A percentile compares a stretch with the other conserved stretches of the same genome.
These are phyloP conservation scores for Blera fallax DNA, from an alignment of 2,888 invertebrate species.

Conservation along the genomic window DNA sequence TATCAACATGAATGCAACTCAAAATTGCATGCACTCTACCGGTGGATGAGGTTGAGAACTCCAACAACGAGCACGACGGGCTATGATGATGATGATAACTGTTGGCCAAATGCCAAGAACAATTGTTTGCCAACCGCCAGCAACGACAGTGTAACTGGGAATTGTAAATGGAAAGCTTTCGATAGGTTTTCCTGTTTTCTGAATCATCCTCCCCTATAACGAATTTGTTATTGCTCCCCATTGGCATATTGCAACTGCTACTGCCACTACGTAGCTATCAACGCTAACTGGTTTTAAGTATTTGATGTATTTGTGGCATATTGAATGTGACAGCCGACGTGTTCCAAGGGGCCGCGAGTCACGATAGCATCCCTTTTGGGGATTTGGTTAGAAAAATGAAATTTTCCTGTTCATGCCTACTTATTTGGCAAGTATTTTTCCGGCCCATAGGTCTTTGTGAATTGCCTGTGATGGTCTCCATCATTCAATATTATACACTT, in stretches of 20 bases:
- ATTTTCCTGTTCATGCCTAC: not conserved
- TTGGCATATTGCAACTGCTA: conserved; percentile 13
- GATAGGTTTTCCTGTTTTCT: not conserved
- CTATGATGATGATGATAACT: conserved; percentile 4
- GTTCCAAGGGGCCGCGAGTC: not conserved
- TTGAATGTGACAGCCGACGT: conserved; percentile 19
- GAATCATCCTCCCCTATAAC: not conserved
- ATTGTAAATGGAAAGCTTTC: not conserved
- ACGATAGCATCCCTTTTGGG: not conserved
- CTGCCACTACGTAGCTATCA: not conserved
- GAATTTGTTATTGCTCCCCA: conserved; percentile 34
- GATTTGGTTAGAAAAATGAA: not conserved
- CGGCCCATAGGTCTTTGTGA: not conserved
- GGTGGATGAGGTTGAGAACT: not conserved
- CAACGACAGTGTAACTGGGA: conserved; percentile 7
- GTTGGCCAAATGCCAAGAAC: conserved; percentile 41
- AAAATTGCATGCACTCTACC: not conserved
- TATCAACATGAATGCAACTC: not conserved
- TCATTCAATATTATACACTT: conserved; percentile 15
- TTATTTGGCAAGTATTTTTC: not conserved
- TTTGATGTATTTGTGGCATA: conserved; percentile 41
- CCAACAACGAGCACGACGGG: not conserved
- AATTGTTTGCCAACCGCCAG: conserved; percentile 42
- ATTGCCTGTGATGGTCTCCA: not conserved
- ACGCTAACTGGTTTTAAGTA: not conserved